Evolutionary conservation across 2,888 invertebrate species (phyloP), one percentile per base, ranked within the genome.

Genomic region (Mactromeris polynyma): DNA sequence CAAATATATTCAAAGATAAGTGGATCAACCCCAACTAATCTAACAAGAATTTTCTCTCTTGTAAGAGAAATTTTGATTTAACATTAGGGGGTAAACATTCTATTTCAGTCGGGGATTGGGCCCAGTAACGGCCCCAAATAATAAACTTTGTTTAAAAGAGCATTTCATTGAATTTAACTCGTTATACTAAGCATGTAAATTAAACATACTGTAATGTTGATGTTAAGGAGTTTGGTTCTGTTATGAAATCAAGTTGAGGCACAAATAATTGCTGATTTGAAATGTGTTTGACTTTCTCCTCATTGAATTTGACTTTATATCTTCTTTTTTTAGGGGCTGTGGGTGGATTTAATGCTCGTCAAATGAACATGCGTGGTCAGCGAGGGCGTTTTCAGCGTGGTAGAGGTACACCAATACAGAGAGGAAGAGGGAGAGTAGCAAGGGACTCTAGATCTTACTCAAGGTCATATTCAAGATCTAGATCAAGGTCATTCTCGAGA

Each of bases 401-500:
- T 51, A 73, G 69, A 36, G 85, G 85, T 77, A 85, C 78, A 36
- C 54, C 78, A 64, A 58, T 40, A 69, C 54, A 54, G 84, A 91
- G 91, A 79, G 90, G 93, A 26, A 93, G 94, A 54, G 89, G 94
- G 21, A 93, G 93, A 51, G 93, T 93, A 26, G 93, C 93, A 84
- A 92, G 94, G 58, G 88, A 93, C 83, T 94, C 94, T 77, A 89
- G 89, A 64, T 90, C 91, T 38, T 93, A 94, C 38, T 96, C 96
- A 19, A 92, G 95, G 82, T 95, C 95, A 38, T 93, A 95, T 51
- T 96, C 96, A 21, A 93, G 95, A 64, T 95, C 96, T 14, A 94
- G 95, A 83, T 96, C 97, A 33, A 93, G 96, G 77, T 96, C 97
- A 73, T 93, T 93, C 82, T 96, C 96, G n/a, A 93, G 96, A 81